Evolutionary conservation across 2,888 invertebrate genomes (phyloP), one percentile per base, ranked within the genome.

Genomic region (Idaea dimidiata): DNA sequence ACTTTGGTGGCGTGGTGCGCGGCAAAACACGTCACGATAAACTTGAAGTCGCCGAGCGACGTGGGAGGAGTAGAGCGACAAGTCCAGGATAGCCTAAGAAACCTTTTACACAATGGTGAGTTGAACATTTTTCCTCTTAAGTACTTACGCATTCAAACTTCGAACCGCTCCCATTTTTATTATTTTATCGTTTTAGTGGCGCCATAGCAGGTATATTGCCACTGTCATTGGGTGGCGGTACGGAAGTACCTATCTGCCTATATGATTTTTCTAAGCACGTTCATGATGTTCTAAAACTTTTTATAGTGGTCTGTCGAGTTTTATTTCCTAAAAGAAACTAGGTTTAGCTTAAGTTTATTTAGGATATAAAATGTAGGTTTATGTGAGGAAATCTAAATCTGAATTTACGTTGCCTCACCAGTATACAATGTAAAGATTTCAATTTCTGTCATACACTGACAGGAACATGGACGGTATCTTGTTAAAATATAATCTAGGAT

Each of bases 101-200:
- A 87, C 79, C 79, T 88, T 64, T 75, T 91, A 74, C 89, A 90
- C 78, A 87, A 87, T 73, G 92, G 91, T 91, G 65, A 87, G 91
- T 84, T 5, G 54, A 61, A 60, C 59, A 18, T 57, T 62, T 54
- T 24, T 78, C 74, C 76, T 77, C 76, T 78, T 77, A 75, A 65
- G 61, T 43, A 43, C 43, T 14, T 43, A 24, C 24, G 24, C 43
- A 43, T 43, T 43, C 43, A 3, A 0, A 43, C 43, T 43, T 43
- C 43, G 8, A 0, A 43, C 43, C 43, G 43, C 43, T 43, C 43
- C 43, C 10, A 43, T 43, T 43, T 4, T 14, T 43, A 14, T 43
- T 43, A n/a, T n/a, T 43, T 43, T 24, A 43, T 43, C 43, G 43
- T 43, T 43, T 43, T 43, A 43, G 8, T 43, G 43, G 43, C 43